Percentiles rank a stretch among this genome's conserved stretches.
phyloP scores from a whole-genome alignment of 2,113 vertebrate genomes.

The Macroglossus sobrinus region DNA sequence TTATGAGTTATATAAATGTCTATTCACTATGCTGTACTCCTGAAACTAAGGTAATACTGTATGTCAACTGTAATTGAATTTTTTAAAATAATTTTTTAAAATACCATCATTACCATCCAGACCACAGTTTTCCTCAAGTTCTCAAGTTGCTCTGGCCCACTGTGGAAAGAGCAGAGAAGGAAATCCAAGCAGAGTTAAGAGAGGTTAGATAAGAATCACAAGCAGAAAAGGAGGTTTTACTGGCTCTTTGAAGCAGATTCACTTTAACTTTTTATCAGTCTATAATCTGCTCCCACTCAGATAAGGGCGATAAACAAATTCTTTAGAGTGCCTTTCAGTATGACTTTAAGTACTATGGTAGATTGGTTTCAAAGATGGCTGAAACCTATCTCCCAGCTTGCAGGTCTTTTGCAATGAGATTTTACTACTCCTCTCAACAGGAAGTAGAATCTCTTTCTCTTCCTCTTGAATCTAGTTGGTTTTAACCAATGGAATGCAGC shows the following conservation, averaged over 20 bases:
- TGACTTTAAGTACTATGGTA: background rate
- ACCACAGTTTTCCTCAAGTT: background rate
- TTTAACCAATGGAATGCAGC: background rate
- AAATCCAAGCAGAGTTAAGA: background rate
- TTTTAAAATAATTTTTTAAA: too few species aligned
- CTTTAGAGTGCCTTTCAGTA: background rate
- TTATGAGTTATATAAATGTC: background rate
- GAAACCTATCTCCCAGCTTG: background rate
- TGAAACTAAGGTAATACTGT: background rate
- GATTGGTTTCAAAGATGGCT: background rate
- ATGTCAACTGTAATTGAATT: background rate
- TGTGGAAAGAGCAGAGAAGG: background rate
- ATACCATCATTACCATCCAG: background rate
- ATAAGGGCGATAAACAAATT: constrained; percentile 48
- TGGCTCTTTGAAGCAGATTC: background rate
- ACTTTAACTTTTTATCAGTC: constrained; percentile 18
- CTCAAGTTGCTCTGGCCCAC: background rate
- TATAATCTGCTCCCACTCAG: background rate
- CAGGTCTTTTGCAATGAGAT: background rate
- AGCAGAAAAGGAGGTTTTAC: background rate
- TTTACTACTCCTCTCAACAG: background rate
- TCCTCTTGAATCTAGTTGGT: background rate
- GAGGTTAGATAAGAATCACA: background rate
- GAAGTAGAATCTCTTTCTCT: background rate
- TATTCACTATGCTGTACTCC: background rate